phyloP scores from a whole-genome alignment of 1,140 invertebrate genomes.

The Watersipora subatra region DNA sequence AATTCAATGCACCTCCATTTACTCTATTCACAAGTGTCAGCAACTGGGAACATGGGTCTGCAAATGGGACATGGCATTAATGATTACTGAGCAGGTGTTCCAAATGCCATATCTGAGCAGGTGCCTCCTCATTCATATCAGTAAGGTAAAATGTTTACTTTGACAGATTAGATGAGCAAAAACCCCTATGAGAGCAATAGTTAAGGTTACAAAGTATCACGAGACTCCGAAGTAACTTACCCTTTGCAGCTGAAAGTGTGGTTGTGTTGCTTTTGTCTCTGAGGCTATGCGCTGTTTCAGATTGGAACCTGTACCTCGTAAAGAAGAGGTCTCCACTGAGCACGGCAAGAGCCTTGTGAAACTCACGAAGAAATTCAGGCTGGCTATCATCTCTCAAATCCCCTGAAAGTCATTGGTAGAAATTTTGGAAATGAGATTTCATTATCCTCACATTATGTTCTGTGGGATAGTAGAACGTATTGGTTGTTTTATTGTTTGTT shows the following conservation, averaged over 20 bases:
- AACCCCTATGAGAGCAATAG: too few relatives aligned
- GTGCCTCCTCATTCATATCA: not conserved
- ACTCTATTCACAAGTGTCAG: not conserved
- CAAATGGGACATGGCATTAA: not conserved
- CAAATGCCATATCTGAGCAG: not conserved
- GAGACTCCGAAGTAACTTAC: not conserved
- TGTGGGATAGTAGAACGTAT: too few relatives aligned
- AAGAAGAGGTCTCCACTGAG: slow-evolving; percentile 36
- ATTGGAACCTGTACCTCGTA: slow-evolving; percentile 20
- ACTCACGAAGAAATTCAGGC: slow-evolving; percentile 28
- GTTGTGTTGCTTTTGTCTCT: slow-evolving; percentile 11
- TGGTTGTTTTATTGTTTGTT: not conserved
- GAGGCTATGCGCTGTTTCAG: slow-evolving; percentile 10
- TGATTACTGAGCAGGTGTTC: not conserved
- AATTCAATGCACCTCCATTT: not conserved
- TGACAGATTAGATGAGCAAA: too few relatives aligned
- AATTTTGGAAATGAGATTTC: too few relatives aligned
- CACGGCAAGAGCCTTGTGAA: slow-evolving; percentile 29
- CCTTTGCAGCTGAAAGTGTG: not conserved
- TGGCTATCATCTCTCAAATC: slow-evolving; percentile 29
- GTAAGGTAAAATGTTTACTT: too few relatives aligned
- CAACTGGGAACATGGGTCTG: not conserved
- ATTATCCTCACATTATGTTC: too few relatives aligned
- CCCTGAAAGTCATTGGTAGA: too few relatives aligned
- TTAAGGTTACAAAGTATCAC: too few relatives aligned